Evolutionary conservation across 1,140 invertebrate species (phyloP), one percentile per base, ranked within the genome.

Genomic region (Solenopsis invicta): DNA sequence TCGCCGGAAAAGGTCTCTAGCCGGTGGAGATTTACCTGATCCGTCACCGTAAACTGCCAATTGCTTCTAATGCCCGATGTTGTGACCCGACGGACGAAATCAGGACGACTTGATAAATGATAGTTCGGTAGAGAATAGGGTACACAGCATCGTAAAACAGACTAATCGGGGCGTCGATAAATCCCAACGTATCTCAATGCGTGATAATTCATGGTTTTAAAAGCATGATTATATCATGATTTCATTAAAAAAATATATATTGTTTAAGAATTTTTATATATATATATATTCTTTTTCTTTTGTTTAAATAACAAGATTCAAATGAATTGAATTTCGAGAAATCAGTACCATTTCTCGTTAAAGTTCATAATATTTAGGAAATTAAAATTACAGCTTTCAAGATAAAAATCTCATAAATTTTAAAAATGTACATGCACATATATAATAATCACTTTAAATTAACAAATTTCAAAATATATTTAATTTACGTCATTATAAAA

Each of bases 61-160:
- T 82, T 71, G 67, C 67, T 61, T 59, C 37, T 82, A 82, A 82
- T 82, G 67, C 37, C n/a, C 16, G 37, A 16, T 74, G 54, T 56
- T 71, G 66, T 52, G 66, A 72, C 21, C 52, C 21, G 24, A 74
- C 45, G 34, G 45, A 34, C 21, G 41, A 41, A 82, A 82, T 74
- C 66, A 54, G 54, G 67, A 74, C 41, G 67, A 48, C 54, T 82
- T 82, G 80, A 82, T 72, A 82, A 82, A 82, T 82, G 67, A 10
- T 61, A 45, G 48, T 52, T 34, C 54, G 52, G 48, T 50, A 59
- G 16, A 54, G 48, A 64, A 52, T 24, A 50, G 16, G 18, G 50
- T 41, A 24, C 50, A 48, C 37, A 67, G 72, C 72, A 76, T 85
- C 71, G 86, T 66, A 82, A 41, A 74, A 74, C 41, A 52, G 69